These are phyloP conservation scores for Lanistes nyassanus DNA, from an alignment of 1,140 invertebrate genomes.

Conservation along the genomic window DNA sequence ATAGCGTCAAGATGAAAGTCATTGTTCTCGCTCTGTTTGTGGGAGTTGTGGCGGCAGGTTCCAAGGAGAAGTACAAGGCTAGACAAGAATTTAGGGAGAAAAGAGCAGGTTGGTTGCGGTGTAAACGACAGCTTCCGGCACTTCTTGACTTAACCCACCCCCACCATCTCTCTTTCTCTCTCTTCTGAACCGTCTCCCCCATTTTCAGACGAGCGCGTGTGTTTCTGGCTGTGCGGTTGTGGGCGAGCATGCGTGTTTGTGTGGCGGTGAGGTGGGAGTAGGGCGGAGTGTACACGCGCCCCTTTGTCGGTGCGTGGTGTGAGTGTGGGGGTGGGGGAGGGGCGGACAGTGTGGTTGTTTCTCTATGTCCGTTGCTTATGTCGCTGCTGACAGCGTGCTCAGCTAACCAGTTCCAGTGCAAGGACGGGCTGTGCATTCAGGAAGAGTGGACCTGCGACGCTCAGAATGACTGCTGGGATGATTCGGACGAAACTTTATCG, in stretches of 20 bases:
- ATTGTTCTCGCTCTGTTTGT: not conserved
- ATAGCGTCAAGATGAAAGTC: not conserved
- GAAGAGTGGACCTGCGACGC: constrained; percentile 97
- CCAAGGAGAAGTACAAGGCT: not conserved
- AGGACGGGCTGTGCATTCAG: constrained; percentile 93
- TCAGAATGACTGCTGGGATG: constrained; percentile 73
- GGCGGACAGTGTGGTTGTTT: not conserved
- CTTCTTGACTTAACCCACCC: too few species aligned
- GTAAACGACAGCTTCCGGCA: too few species aligned
- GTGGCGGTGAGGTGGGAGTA: not conserved
- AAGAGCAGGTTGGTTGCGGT: not conserved
- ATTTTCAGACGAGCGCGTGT: not conserved
- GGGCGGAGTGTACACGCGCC: too few species aligned
- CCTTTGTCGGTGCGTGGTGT: too few species aligned
- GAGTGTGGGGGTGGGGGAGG: not conserved
- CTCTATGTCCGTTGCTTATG: not conserved
- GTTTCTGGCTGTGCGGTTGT: not conserved
- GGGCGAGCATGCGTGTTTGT: not conserved
- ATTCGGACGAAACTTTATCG: constrained; percentile 42
- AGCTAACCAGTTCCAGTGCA: constrained; percentile 82
- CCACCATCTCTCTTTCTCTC: too few species aligned
- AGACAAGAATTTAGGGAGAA: not conserved
- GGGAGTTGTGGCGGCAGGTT: not conserved
- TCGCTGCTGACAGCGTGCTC: not conserved
- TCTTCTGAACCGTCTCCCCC: too few species aligned